phyloP scores from a whole-genome alignment of 2,888 invertebrate genomes.

The Trichogramma evanescens region DNA sequence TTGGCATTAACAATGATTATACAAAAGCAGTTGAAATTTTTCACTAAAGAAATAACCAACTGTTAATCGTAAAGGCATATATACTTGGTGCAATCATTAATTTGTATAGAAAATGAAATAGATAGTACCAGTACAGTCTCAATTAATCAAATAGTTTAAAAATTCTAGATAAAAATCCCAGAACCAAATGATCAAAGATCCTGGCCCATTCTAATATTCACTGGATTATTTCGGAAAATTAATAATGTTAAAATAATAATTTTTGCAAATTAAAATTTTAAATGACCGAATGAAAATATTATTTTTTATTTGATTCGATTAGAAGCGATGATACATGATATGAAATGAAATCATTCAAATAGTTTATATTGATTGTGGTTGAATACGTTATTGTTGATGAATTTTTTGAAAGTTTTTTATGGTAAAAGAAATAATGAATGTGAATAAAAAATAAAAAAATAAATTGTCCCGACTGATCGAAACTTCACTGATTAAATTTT shows the following conservation, averaged over 20 bases:
- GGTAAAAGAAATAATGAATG: no score
- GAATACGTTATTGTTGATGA: no score
- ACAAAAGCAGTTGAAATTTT: no score
- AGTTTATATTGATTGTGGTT: no score
- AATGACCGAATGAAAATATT: conserved; percentile 1
- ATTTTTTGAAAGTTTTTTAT: no score
- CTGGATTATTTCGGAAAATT: no score
- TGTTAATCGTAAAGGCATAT: no score
- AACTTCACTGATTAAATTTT: conserved; percentile 7
- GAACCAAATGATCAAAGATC: conserved; percentile 11
- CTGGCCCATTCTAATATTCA: background rate
- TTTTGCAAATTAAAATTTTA: background rate
- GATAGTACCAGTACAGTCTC: conserved; percentile 16
- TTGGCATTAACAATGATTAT: no score
- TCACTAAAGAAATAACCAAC: no score
- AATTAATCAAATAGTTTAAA: conserved; percentile 18
- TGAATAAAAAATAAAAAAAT: background rate
- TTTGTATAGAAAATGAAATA: background rate
- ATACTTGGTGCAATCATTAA: no score
- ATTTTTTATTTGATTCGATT: background rate
- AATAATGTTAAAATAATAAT: no score
- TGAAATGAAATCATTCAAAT: background rate
- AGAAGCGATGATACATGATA: conserved; percentile 17
- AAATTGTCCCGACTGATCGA: conserved; percentile 9
- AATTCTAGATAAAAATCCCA: conserved; percentile 11